phyloP scores from a whole-genome alignment of 2,888 invertebrate species.

The Aphodius sticticus region DNA sequence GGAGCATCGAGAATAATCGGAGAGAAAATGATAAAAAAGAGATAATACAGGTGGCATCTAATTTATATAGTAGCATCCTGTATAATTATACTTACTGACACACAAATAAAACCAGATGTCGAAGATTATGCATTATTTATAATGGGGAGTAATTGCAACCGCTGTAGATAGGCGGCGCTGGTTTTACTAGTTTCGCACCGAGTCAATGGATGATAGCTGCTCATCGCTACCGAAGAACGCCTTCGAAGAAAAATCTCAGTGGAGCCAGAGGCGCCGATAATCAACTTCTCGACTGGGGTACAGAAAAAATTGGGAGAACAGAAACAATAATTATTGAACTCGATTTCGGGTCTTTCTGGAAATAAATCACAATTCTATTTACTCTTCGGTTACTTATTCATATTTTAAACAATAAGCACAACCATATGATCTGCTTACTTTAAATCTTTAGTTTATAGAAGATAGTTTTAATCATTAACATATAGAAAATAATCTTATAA shows the following conservation, averaged over 20 bases:
- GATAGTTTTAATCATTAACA: too few species aligned
- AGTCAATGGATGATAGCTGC: not conserved
- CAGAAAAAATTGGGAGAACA: too few species aligned
- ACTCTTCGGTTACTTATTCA: too few species aligned
- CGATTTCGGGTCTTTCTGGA: too few species aligned
- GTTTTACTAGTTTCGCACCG: slow-evolving; percentile 4
- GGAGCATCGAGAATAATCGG: not conserved
- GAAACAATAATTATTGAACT: too few species aligned
- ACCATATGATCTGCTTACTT: too few species aligned
- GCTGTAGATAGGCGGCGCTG: not conserved
- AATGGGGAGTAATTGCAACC: slow-evolving; percentile 19
- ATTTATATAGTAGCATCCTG: slow-evolving; percentile 27
- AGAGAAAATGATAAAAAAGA: not conserved
- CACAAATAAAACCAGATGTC: slow-evolving; percentile 26
- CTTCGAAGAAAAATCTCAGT: not conserved
- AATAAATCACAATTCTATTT: too few species aligned
- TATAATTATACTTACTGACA: slow-evolving; percentile 28
- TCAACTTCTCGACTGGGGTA: too few species aligned
- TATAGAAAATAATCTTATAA: too few species aligned
- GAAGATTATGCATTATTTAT: slow-evolving; percentile 23
- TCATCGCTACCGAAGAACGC: slow-evolving; percentile 4
- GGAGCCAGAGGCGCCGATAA: too few species aligned
- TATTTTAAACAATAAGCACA: too few species aligned
- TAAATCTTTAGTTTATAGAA: too few species aligned
- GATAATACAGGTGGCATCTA: slow-evolving; percentile 24